phyloP scores from a whole-genome alignment of 2,797 vertebrate species.

The Babyrousa celebensis region DNA sequence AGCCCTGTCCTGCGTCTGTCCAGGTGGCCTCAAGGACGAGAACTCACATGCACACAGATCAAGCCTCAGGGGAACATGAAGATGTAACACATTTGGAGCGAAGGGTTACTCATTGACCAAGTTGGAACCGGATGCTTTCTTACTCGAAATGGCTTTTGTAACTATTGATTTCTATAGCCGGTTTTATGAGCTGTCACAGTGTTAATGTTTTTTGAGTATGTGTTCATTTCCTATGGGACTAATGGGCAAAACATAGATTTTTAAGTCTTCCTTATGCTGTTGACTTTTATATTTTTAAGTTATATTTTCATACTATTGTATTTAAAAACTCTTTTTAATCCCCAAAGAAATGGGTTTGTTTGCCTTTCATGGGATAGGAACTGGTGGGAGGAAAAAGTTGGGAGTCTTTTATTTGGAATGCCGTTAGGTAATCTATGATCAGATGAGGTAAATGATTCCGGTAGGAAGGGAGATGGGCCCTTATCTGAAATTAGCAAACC shows the following conservation, averaged over 20 bases:
- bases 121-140: constrained; percentile 89
- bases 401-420: constrained; percentile 75
- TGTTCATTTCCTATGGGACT: constrained; percentile 91
- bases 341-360: constrained; percentile 87
- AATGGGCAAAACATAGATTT: constrained; percentile 91
- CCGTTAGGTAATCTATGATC: constrained; percentile 74
- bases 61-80: not conserved
- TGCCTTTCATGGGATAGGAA: constrained; percentile 83
- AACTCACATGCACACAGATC: not conserved
- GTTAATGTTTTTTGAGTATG: constrained; percentile 91
- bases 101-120: constrained; percentile 79
- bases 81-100: not conserved
- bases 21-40: not conserved
- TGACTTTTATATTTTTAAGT: constrained; percentile 94
- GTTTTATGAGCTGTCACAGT: constrained; percentile 91
- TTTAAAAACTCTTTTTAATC: constrained; percentile 92
- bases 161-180: constrained; percentile 89
- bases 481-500: constrained; percentile 78
- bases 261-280: constrained; percentile 91
- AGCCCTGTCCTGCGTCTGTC: constrained; percentile 66
- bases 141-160: constrained; percentile 91
- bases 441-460: constrained; percentile 56
- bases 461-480: constrained; percentile 73
- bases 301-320: constrained; percentile 94
- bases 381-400: constrained; percentile 71